These are phyloP conservation scores for Palythoa grandis DNA, from an alignment of 92 coral and sea anemone species.

Conservation along the genomic window DNA sequence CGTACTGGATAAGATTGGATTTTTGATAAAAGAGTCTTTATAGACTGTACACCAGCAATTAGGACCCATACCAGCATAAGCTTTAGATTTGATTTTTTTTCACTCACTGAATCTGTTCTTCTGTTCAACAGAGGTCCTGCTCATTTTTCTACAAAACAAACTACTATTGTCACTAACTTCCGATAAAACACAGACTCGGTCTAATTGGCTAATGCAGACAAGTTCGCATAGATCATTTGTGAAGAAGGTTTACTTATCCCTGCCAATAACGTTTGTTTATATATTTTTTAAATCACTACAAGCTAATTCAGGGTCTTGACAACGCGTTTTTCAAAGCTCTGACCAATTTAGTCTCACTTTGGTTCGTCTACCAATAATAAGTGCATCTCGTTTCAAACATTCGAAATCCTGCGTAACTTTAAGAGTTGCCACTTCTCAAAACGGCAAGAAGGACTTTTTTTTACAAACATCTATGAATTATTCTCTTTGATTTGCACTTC, in stretches of 20 bases:
- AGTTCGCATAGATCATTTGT: too few species aligned
- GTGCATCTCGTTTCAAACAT: not conserved
- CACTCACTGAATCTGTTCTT: too few species aligned
- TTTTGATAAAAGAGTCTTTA: too few species aligned
- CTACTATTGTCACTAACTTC: too few species aligned
- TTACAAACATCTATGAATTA: slow-evolving; percentile 76
- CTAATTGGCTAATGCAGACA: too few species aligned
- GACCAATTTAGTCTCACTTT: not conserved
- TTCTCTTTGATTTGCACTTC: slow-evolving; percentile 68
- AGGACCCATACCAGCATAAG: too few species aligned
- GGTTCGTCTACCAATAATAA: not conserved
- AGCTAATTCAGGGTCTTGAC: not conserved
- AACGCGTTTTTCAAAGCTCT: not conserved
- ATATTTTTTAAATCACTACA: not conserved
- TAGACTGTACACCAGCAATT: too few species aligned
- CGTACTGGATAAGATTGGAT: too few species aligned
- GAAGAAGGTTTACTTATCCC: not conserved
- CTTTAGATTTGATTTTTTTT: too few species aligned
- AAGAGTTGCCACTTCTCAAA: not conserved
- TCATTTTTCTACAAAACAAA: too few species aligned
- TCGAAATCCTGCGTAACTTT: not conserved
- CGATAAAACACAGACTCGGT: too few species aligned
- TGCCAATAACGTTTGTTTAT: not conserved
- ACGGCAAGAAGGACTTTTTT: not conserved
- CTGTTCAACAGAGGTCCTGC: too few species aligned